A percentile compares a stretch with the other conserved stretches of the same genome.
Evolutionary conservation across 92 coral and sea anemone species (phyloP).

Genomic region (Actinernus sp.): DNA sequence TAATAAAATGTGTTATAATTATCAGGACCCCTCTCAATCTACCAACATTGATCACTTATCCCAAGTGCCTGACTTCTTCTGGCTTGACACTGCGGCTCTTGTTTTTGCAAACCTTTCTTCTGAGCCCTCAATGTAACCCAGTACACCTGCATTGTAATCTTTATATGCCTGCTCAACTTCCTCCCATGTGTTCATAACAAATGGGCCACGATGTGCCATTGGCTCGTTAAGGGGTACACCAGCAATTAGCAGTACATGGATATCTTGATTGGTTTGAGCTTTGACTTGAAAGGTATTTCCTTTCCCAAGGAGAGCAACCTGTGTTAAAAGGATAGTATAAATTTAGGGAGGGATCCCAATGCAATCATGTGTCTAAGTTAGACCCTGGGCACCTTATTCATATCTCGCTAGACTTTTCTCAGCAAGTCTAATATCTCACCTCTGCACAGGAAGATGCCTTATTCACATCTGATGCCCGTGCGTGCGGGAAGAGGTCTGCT

Average conservation of each 20-base stretch:
- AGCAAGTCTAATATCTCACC: too few relatives aligned
- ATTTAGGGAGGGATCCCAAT: too few relatives aligned
- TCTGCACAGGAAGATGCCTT: too few relatives aligned
- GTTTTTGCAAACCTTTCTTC: constrained; percentile 94
- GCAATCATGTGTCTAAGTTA: too few relatives aligned
- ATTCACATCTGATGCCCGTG: too few relatives aligned
- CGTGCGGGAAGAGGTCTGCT: too few relatives aligned
- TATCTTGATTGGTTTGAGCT: constrained; percentile 69
- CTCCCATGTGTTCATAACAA: constrained; percentile 98
- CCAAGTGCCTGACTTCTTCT: constrained; percentile 88
- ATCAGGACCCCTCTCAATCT: too few relatives aligned
- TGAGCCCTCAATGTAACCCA: constrained; percentile 91
- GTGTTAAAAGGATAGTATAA: too few relatives aligned
- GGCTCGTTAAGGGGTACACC: constrained; percentile 95
- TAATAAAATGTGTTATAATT: too few relatives aligned
- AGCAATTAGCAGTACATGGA: constrained; percentile 92
- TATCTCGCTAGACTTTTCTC: too few relatives aligned
- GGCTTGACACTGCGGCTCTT: constrained; percentile 74
- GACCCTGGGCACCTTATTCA: too few relatives aligned
- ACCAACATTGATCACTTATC: constrained; percentile 29
- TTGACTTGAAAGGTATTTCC: constrained; percentile 71
- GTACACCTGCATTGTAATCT: constrained; percentile 80
- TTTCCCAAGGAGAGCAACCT: constrained; percentile 90
- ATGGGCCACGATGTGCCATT: constrained; percentile 90
- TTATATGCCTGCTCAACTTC: constrained; percentile 82